A percentile compares a stretch with the other conserved stretches of the same genome.
Conservation (phyloP, 1,140 invertebrate species). For the Tribolium madens region DNA sequence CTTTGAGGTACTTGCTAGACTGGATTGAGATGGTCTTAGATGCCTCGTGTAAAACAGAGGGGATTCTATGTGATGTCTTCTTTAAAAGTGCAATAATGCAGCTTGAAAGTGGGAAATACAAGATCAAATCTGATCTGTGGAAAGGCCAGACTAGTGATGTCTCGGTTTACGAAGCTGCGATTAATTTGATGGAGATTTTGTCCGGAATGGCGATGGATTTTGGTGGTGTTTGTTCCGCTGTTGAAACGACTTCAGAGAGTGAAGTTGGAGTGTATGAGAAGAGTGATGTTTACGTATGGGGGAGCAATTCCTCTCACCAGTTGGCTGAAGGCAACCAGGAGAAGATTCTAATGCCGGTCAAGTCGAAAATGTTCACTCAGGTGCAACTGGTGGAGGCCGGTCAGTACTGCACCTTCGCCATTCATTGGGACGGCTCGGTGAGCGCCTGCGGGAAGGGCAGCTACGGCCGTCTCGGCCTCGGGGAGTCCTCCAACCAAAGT, state of each 20-base stretch:
- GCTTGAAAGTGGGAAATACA: conserved; percentile 55
- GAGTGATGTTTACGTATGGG: conserved; percentile 77
- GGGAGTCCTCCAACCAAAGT: conserved; percentile 94
- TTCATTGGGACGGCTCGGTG: conserved; percentile 74
- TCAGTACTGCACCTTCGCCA: conserved; percentile 77
- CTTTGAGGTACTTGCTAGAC: conserved; percentile 73
- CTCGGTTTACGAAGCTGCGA: conserved; percentile 69
- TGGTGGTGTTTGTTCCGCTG: conserved; percentile 53
- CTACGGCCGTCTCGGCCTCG: conserved; percentile 92
- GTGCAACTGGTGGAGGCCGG: conserved; percentile 77
- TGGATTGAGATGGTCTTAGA: conserved; percentile 76
- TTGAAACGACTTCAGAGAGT: conserved; percentile 46
- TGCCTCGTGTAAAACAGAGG: conserved; percentile 55
- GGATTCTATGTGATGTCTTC: conserved; percentile 39
- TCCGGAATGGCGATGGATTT: conserved; percentile 62
- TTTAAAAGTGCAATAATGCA: conserved; percentile 57
- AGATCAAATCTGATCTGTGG: conserved; percentile 41
- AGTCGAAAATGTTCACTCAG: conserved; percentile 70
- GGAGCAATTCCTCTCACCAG: conserved; percentile 78
- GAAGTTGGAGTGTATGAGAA: conserved; percentile 60
- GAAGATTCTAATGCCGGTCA: conserved; percentile 73
- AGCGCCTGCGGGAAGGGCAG: conserved; percentile 97
- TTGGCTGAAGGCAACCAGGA: conserved; percentile 73
- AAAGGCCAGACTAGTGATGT: conserved; percentile 54
- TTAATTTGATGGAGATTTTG: conserved; percentile 71